Base-by-base conservation (phyloP, 2,797 vertebrate species). In the Acanthurus tractus region DNA sequence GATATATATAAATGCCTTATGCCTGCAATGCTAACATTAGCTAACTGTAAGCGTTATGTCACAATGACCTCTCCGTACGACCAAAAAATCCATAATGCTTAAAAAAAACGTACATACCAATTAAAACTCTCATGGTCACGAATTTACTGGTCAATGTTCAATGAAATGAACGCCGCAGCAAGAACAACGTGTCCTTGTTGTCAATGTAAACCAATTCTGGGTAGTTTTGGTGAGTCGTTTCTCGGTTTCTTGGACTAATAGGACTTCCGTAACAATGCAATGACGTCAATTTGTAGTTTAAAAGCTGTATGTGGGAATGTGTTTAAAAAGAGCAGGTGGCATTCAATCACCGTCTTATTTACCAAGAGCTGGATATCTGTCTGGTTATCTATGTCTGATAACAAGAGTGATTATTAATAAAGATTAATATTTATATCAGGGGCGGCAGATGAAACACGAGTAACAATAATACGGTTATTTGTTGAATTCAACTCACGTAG, bases 81-180 rank as follows among this genome's bases (percentile, higher is more conserved):
- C 18, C 20, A 3, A 14, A 7, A 14, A 7, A 25, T 0, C 2
- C 4, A 0, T 8, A 10, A 38, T 8, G 9, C 1, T 17, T 1
- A 23, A 54, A 34, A 54, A 34, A 10, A 66, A 52, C 0, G 0
- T 6, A 90, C 95, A 45, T 88, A 96, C 95, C 95, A 78, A 96
- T 86, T 54, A 96, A 64, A 8, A 96, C 71, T 82, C 93, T 91
- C 95, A 96, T 96, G 12, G 12, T 55, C 4, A 6, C 20, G 17
- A 1, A 17, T 10, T 15, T 1, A 0, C 8, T 0, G 4, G 4
- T 55, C 29, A 25, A 2, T 2, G 0, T 0, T 12, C 8, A 36
- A 29, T 55, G 8, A 0, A 1, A 3, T 0, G 2, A 36, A 2
- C 1, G 1, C n/a, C 0, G 10, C 18, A 8, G 18, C 2, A 38